These are phyloP conservation scores for Channallabes apus DNA, from an alignment of 2,797 vertebrate genomes.

Conservation along the genomic window DNA sequence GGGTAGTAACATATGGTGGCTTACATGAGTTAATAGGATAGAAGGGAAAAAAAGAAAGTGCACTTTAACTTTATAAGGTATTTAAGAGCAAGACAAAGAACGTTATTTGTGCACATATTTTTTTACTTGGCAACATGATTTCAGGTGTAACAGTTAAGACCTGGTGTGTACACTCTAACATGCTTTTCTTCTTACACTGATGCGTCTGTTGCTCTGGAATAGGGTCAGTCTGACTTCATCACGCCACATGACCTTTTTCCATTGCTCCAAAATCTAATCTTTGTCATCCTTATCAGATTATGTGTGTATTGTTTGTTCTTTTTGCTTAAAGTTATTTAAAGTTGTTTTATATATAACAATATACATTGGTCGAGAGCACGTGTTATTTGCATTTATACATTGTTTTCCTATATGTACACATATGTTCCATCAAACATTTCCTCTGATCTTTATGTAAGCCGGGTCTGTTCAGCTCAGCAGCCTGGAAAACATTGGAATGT, in stretches of 20 bases:
- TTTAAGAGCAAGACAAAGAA: not conserved
- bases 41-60: not conserved
- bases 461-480: constrained; percentile 23
- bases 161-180: not conserved
- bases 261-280: too few relatives aligned
- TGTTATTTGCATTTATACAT: not conserved
- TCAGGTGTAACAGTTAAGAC: not conserved
- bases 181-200: not conserved
- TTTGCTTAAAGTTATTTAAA: not conserved
- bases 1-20: not conserved
- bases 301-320: too few relatives aligned
- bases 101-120: not conserved
- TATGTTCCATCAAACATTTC: constrained; percentile 21
- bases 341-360: too few relatives aligned
- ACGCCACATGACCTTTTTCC: too few relatives aligned
- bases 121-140: constrained; percentile 1
- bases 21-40: not conserved
- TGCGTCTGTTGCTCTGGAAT: too few relatives aligned
- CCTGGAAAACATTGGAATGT: constrained; percentile 44
- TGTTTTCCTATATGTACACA: constrained; percentile 12
- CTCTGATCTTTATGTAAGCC: constrained; percentile 38
- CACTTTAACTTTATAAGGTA: not conserved
- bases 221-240: too few relatives aligned
- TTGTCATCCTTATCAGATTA: too few relatives aligned
- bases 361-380: not conserved